Evolutionary conservation across 2,113 vertebrate species (phyloP).

Genomic region (Chlorodrepanis virens): DNA sequence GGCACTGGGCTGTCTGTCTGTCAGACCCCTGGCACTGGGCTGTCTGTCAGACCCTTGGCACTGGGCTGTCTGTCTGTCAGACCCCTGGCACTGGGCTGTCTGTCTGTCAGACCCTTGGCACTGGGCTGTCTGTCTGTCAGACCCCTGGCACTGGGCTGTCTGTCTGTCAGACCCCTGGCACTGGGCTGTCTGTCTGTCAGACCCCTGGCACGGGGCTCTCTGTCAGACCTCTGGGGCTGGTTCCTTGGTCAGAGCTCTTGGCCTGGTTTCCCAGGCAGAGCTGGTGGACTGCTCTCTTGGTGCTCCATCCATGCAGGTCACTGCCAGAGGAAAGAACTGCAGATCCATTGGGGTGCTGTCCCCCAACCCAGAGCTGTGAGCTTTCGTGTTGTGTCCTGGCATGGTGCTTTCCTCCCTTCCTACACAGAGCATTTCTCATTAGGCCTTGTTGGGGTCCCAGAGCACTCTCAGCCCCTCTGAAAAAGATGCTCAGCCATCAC

Average conservation of each 20-base stretch:
- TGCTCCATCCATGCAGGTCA: neutral
- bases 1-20: no score
- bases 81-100: no score
- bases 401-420: neutral
- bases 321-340: neutral
- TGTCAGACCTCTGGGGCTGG: neutral
- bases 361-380: neutral
- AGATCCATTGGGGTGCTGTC: neutral
- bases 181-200: accelerated
- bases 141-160: accelerated
- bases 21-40: no score
- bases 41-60: no score
- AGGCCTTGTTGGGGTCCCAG: neutral
- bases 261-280: neutral
- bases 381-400: neutral
- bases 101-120: neutral
- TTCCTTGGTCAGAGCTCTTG: neutral
- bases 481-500: neutral
- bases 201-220: neutral
- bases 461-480: neutral
- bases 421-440: neutral
- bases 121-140: accelerated
- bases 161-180: neutral
- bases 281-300: neutral
- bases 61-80: no score